Base-by-base conservation (phyloP, 1,140 invertebrate species). In the Hestina assimilis region DNA sequence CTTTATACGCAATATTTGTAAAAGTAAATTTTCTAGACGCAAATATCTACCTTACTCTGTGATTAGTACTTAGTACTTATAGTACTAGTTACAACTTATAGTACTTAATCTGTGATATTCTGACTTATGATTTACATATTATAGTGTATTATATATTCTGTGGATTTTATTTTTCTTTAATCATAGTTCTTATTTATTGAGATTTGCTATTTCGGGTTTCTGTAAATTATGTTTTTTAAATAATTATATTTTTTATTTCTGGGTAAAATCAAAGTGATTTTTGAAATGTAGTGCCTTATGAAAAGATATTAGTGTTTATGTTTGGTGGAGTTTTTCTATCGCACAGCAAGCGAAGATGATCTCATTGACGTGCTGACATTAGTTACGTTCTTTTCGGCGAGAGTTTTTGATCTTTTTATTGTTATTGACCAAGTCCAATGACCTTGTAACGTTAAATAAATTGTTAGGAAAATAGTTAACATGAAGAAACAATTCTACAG, bases 401-500 rank as follows among this genome's bases (percentile, higher is more conserved):
- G 67, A 78, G 67, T 75, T 84, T 75, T 75, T 83, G 72, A 78
- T 83, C 75, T 72, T 86, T 88, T 86, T 85, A 81, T 81, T 86
- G 81, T 76, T 82, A 79, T 75, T 83, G 69, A 73, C 72, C 68
- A 72, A 83, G 83, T 84, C 80, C 81, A 85, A 87, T 87, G 84
- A 86, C 81, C 81, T 83, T 87, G 70, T 77, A 71, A 63, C 66
- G 68, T 74, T 61, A 67, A 76, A 73, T 72, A 75, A 73, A 63
- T 62, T 56, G 65, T 63, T 59, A 54, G 46, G n/a, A 66, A 55
- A 72, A 74, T 60, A 65, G 63, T 73, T 63, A 72, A 77, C 75
- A 95, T 95, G 94, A 95, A 95, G 91, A 96, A 96, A 89, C 95
- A 96, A 87, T 96, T 96, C 87, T 93, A 95, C 83, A 92, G 94